Percentiles rank a stretch among this genome's conserved stretches.
Conservation (phyloP, 1,140 invertebrate species). For the Cheumatopsyche charites region DNA sequence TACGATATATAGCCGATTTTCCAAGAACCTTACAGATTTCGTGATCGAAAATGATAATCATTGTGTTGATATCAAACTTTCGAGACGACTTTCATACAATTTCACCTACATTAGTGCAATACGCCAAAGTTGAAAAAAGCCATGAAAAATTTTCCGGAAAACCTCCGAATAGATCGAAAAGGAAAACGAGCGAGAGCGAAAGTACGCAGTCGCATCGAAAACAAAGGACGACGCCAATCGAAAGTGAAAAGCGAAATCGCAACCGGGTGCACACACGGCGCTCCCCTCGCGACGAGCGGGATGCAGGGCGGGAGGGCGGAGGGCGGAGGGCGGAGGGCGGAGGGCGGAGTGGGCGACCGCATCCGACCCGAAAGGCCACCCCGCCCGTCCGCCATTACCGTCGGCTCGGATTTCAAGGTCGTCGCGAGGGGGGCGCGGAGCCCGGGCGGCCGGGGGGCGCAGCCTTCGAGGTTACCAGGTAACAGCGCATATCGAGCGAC, state of each 20-base stretch:
- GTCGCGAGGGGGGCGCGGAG: slow-evolving; percentile 45
- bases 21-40: too few relatives aligned
- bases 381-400: slow-evolving; percentile 45
- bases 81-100: too few relatives aligned
- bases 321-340: slow-evolving; percentile 21
- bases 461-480: slow-evolving; percentile 48
- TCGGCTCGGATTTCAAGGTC: slow-evolving; percentile 48
- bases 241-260: slow-evolving; percentile 51
- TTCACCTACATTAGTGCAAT: too few relatives aligned
- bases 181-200: slow-evolving; percentile 54
- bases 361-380: slow-evolving; percentile 33
- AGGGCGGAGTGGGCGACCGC: slow-evolving; percentile 19
- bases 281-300: slow-evolving; percentile 54
- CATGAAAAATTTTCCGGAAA: too few relatives aligned
- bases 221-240: slow-evolving; percentile 44
- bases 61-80: too few relatives aligned
- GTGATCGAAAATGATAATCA: too few relatives aligned
- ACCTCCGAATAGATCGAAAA: too few relatives aligned
- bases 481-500: slow-evolving; percentile 46
- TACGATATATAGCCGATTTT: too few relatives aligned
- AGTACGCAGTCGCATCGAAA: slow-evolving; percentile 47
- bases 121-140: too few relatives aligned
- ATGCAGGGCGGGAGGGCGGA: slow-evolving; percentile 20
- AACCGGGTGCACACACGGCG: slow-evolving; percentile 50
- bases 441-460: slow-evolving; percentile 25